Evolutionary conservation across 2,113 vertebrate species (phyloP).

Genomic region (Pao palembangensis): DNA sequence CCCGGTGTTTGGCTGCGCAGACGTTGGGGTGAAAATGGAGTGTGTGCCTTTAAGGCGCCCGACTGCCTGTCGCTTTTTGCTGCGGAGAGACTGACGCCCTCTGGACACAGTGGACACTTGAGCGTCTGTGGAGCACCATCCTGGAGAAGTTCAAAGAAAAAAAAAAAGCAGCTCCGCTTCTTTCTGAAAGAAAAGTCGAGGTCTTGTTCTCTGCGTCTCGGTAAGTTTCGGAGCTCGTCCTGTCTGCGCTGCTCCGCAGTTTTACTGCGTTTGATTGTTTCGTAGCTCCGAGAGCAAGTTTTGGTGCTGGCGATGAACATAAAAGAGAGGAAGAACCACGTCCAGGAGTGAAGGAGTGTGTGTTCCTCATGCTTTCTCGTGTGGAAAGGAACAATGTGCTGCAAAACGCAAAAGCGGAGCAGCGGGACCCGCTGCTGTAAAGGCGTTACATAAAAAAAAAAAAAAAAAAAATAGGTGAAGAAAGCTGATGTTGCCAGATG

Average conservation of each 20-base stretch:
- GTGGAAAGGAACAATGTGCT: slow-evolving; percentile 19
- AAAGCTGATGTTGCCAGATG: slow-evolving; percentile 67
- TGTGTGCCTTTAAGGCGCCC: slow-evolving; percentile 75
- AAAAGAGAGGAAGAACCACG: slow-evolving; percentile 30
- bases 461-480: slow-evolving; percentile 8
- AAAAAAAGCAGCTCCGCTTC: slow-evolving; percentile 5
- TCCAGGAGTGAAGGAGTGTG: slow-evolving; percentile 34
- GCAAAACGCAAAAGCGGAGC: not conserved
- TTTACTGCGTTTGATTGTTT: not conserved
- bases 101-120: slow-evolving; percentile 63
- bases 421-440: not conserved
- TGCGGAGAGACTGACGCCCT: slow-evolving; percentile 70
- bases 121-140: slow-evolving; percentile 57
- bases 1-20: slow-evolving; percentile 30
- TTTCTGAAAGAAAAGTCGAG: not conserved
- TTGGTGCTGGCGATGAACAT: slow-evolving; percentile 13
- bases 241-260: too few species aligned
- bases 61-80: slow-evolving; percentile 66
- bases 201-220: slow-evolving; percentile 18
- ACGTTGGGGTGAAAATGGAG: slow-evolving; percentile 54
- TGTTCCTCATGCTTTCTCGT: slow-evolving; percentile 50
- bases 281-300: slow-evolving; percentile 7
- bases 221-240: slow-evolving; percentile 35
- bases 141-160: slow-evolving; percentile 56
- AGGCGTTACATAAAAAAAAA: not conserved